Evolutionary conservation across 2,888 invertebrate species (phyloP).

Genomic region (Rhodophaea formosa): DNA sequence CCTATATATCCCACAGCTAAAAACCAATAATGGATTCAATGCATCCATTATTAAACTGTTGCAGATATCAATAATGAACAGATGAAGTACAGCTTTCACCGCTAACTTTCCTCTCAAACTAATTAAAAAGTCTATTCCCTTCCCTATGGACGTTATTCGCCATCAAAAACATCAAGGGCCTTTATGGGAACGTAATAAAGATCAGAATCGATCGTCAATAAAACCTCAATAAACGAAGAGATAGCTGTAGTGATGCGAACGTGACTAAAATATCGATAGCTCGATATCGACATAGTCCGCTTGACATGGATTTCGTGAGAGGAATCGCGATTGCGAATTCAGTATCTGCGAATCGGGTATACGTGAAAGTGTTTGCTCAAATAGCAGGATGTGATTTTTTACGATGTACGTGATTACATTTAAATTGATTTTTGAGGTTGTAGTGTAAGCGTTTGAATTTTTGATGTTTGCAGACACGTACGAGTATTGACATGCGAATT

Average conservation of each 20-base stretch:
- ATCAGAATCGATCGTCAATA: slow-evolving; percentile 26
- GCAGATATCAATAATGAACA: background rate
- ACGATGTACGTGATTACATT: slow-evolving; percentile 11
- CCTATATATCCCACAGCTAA: background rate
- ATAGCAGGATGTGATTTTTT: slow-evolving; percentile 15
- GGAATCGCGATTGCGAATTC: slow-evolving; percentile 28
- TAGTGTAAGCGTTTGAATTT: background rate
- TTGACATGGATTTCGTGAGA: slow-evolving; percentile 30
- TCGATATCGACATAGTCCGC: slow-evolving; percentile 19
- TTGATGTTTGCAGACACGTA: background rate
- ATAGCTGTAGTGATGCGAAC: slow-evolving; percentile 48
- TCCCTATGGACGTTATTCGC: background rate
- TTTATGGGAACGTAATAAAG: slow-evolving; percentile 22
- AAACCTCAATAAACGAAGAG: slow-evolving; percentile 10
- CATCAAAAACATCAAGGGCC: background rate
- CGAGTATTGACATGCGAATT: background rate
- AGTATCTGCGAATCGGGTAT: slow-evolving; percentile 1
- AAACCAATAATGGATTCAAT: background rate
- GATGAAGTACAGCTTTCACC: slow-evolving; percentile 12
- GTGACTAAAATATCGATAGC: slow-evolving; percentile 55
- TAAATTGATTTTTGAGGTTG: background rate
- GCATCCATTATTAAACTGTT: background rate
- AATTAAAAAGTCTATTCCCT: slow-evolving; percentile 24
- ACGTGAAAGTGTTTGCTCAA: slow-evolving; percentile 18
- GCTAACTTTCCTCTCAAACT: slow-evolving; percentile 20